Percentiles rank a stretch among this genome's conserved stretches.
Evolutionary conservation across 2,113 vertebrate species (phyloP).

Genomic region (Anolis carolinensis): DNA sequence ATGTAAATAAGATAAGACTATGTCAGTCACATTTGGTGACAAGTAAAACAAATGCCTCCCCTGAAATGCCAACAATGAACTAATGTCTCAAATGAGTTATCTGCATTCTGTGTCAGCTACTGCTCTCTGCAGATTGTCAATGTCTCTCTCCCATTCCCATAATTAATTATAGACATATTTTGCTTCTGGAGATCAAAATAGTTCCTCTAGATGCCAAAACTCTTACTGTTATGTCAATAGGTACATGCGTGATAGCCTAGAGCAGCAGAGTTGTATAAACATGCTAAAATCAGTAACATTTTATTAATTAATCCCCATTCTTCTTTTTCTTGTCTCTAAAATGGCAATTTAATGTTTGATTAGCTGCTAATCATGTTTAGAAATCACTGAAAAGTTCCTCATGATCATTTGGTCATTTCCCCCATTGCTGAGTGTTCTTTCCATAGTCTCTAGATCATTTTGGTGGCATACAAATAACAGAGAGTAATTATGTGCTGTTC

Average conservation of each 20-base stretch:
- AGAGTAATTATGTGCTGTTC: background rate
- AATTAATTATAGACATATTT: slow-evolving; percentile 31
- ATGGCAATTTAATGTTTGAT: fast-evolving
- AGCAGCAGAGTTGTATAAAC: background rate
- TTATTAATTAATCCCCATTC: background rate
- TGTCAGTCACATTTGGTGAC: background rate
- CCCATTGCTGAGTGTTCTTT: background rate
- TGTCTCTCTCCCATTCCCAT: background rate
- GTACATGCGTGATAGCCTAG: background rate
- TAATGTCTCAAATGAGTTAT: slow-evolving; percentile 7
- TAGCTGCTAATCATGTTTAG: background rate
- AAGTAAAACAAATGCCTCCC: slow-evolving; percentile 10
- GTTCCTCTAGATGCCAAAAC: background rate
- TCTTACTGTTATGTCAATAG: background rate
- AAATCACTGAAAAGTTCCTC: background rate
- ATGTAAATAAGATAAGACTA: slow-evolving; percentile 5
- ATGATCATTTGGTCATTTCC: background rate
- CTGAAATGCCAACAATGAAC: slow-evolving; percentile 18
- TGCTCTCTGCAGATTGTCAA: background rate
- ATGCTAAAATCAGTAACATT: background rate
- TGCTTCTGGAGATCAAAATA: slow-evolving; percentile 2
- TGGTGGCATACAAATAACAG: background rate
- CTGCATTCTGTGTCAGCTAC: background rate
- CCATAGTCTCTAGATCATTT: background rate
- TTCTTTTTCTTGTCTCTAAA: fast-evolving